Evolutionary conservation across 2,113 vertebrate genomes (phyloP).

Genomic region (Glaucomys volans): DNA sequence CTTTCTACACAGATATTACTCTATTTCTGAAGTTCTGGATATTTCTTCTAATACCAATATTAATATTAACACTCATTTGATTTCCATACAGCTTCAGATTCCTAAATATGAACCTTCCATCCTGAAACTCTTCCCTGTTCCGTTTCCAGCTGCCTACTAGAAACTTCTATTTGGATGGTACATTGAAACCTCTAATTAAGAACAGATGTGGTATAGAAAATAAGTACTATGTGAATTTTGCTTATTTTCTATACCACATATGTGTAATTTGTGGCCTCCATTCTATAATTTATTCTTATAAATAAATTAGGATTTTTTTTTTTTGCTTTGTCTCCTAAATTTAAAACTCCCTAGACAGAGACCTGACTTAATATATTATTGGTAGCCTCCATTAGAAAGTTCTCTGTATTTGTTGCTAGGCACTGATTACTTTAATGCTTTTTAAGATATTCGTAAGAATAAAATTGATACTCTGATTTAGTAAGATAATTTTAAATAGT

Average conservation of each 20-base stretch:
- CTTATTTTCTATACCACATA: not conserved
- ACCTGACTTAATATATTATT: not conserved
- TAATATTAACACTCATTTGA: not conserved
- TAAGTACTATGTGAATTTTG: not conserved
- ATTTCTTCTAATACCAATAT: not conserved
- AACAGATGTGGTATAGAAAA: not conserved
- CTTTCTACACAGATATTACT: not conserved
- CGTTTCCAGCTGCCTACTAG: not conserved
- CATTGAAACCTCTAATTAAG: not conserved
- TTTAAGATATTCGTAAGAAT: not conserved
- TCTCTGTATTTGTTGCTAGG: slow-evolving; percentile 22
- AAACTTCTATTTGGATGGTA: not conserved
- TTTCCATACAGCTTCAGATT: not conserved
- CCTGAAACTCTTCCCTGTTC: not conserved
- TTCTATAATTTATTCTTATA: not conserved
- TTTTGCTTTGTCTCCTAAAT: slow-evolving; percentile 3
- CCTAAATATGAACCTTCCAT: not conserved
- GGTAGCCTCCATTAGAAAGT: not conserved
- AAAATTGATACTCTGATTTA: not conserved
- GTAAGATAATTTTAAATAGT: slow-evolving; percentile 14
- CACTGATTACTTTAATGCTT: slow-evolving; percentile 19
- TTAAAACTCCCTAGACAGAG: not conserved
- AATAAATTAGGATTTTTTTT: not conserved
- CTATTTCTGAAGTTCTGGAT: not conserved
- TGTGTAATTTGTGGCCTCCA: not conserved